Base-by-base conservation (phyloP, 2,797 vertebrate genomes). In the Protosalanx chinensis region DNA sequence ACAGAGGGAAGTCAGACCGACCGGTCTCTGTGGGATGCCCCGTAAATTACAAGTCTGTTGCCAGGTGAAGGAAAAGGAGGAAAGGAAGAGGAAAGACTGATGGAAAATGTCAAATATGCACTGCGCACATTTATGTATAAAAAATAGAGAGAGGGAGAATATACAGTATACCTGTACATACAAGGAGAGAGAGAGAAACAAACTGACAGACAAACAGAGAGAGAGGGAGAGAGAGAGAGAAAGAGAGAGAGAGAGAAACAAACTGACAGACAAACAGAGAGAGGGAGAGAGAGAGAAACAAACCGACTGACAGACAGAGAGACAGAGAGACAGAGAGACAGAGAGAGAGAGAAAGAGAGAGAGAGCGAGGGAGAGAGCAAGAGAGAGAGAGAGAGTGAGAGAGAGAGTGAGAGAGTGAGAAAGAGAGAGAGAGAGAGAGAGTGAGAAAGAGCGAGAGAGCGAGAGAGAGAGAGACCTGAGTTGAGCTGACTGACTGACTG, bases 1-100 rank as follows among this genome's bases (percentile, higher is more conserved):
- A 35, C 2, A 18, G 33, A 59, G 3, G 60, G 37, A 72, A 32
- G 71, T 62, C 33, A 37, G 46, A 51, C 29, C 20, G 30, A 72
- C 15, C 15, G 6, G 5, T 10, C 8, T 46, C 41, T 46, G 41
- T 46, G 41, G 41, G 41, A 12, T 46, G 41, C 41, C 41, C 41
- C 41, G 3, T 46, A 46, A 46, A 46, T 46, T 46, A 46, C 41
- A 46, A 46, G 41, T 46, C 13, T 46, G 41, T 46, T 46, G 41
- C 41, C 12, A 46, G 41, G 41, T 46, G 41, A 46, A 46, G 13
- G 37, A 12, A 46, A 46, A 46, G 2, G 35, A 41, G 37, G 37
- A 41, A 37, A 41, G 37, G 41, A 46, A 46, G 41, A 46, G 41
- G 8, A 12, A 46, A 46, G 41, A 13, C 0, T 46, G 12, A 10